Evolutionary conservation across 2,113 vertebrate species (phyloP).

Genomic region (Psettodes erumei): DNA sequence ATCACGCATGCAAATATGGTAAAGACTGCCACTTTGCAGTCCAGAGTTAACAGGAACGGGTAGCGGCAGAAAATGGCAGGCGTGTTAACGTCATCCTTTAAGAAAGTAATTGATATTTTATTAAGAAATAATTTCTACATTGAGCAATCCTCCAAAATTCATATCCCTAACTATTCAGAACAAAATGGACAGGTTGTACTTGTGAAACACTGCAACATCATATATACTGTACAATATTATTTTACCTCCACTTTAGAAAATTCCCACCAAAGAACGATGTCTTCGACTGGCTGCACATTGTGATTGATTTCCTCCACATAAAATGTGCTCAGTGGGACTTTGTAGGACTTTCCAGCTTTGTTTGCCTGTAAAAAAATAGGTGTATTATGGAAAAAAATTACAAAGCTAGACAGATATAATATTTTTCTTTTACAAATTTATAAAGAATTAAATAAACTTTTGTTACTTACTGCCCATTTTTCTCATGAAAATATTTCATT

Average conservation of each 20-base stretch:
- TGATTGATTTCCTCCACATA: slow-evolving; percentile 63
- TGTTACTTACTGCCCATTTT: neutral
- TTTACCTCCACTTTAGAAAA: slow-evolving; percentile 53
- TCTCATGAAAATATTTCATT: neutral
- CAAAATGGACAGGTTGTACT: neutral
- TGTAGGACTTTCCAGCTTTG: slow-evolving; percentile 68
- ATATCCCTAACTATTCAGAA: neutral
- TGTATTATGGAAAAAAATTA: neutral
- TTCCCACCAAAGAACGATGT: slow-evolving; percentile 35
- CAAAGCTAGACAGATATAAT: neutral
- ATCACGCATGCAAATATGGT: neutral
- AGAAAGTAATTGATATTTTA: neutral
- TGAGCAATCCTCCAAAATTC: neutral
- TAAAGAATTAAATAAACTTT: neutral
- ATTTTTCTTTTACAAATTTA: neutral
- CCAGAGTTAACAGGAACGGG: slow-evolving; percentile 75
- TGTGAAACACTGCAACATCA: neutral
- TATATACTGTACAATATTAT: neutral
- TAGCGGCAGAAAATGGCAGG: slow-evolving; percentile 76
- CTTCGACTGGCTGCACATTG: rapidly evolving
- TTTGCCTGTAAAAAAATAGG: slow-evolving; percentile 68
- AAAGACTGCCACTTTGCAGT: slow-evolving; percentile 62
- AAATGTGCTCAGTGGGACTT: slow-evolving; percentile 76
- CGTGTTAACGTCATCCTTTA: slow-evolving; percentile 50
- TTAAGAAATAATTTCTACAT: neutral